Base-by-base conservation (phyloP, 2,888 invertebrate genomes). In the Meiosimyza decipiens region DNA sequence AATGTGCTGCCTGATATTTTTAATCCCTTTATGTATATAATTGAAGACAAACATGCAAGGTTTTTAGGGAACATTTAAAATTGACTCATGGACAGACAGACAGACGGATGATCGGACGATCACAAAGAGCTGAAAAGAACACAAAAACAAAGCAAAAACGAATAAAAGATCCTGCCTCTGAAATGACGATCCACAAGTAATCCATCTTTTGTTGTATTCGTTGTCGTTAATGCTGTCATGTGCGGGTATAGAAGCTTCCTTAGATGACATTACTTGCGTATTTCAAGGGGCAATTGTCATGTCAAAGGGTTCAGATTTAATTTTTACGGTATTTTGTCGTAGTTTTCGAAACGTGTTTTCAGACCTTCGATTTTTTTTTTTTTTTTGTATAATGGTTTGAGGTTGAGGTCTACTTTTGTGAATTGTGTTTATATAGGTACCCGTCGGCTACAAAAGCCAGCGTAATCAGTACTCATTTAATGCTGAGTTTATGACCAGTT, bases 21-120 rank as follows among this genome's bases (percentile, higher is more conserved):
- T 69, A 69, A 69, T 69, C 59, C 68, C 59, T 50, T 69, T 50
- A 28, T n/a, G 62, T 70, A 70, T n/a, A 70, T 70, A 70, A 70
- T 70, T 70, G 70, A 54, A 62, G 47, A 63, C 52, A 70, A 63
- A 63, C 70, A 70, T 52, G 70, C 70, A 63, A 70, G 52, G 40
- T 40, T 40, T 40, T 40, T 40, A 40, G 40, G 9, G 40, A 40
- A 40, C 40, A 40, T 40, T 40, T 40, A 40, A 40, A 40, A 40
- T 40, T 40, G 40, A 40, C 40, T 6, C 40, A 40, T 40, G 40
- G 40, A 40, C 40, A 40, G 40, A 40, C 40, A 40, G 40, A 40
- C 40, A 2, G 40, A 40, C 40, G 40, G 40, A 40, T 40, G 40
- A 40, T 40, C 40, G 40, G 40, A 9, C 9, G 40, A 9, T 9